Base-by-base conservation (phyloP, 2,113 vertebrate genomes). In the Donacobius atricapilla region DNA sequence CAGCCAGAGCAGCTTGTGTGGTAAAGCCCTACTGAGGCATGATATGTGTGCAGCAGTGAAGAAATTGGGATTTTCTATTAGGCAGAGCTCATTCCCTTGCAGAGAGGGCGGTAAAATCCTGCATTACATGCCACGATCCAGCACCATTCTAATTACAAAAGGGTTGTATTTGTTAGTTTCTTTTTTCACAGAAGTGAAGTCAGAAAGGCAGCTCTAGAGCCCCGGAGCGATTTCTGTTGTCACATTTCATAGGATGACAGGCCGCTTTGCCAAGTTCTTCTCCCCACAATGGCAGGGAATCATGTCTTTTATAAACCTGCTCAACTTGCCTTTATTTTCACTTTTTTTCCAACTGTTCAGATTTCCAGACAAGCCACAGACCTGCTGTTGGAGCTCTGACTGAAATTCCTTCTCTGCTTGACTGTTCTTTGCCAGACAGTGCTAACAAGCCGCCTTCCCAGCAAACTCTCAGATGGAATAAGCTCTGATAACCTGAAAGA, bases 401-500 rank as follows among this genome's bases (percentile, higher is more conserved):
- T 93, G 83, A 94, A 78, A 95, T 86, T 75, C 47, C 54, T 73
- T 25, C 83, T 58, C 65, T 80, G 70, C 84, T 31, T 73, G 33
- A 30, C 70, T 94, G 63, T 47, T 82, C 65, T 72, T 45, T 94
- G 82, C 42, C 79, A 92, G 78, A 11, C 68, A 60, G 50, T 13
- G 83, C 79, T 97, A 96, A 96, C 90, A 64, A 93, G 93, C 75
- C 51, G 5, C 87, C 79, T 93, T 83, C 68, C 76, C 57, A 40
- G 92, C 30, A 58, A n/a, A 28, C 31, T 30, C 47, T 86, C 8
- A 79, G 80, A 45, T 64, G 66, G 87, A 94, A 93, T 15, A 73
- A 77, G 39, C 78, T 97, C 75, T 92, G 61, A 90, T 70, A 86
- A 80, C 44, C 88, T 93, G 33, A 92, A 90, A 94, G 39, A 63